A percentile compares a stretch with the other conserved stretches of the same genome.
These are phyloP conservation scores for Hylyphantes graminicola DNA, from an alignment of 1,140 invertebrate genomes.

Conservation along the genomic window DNA sequence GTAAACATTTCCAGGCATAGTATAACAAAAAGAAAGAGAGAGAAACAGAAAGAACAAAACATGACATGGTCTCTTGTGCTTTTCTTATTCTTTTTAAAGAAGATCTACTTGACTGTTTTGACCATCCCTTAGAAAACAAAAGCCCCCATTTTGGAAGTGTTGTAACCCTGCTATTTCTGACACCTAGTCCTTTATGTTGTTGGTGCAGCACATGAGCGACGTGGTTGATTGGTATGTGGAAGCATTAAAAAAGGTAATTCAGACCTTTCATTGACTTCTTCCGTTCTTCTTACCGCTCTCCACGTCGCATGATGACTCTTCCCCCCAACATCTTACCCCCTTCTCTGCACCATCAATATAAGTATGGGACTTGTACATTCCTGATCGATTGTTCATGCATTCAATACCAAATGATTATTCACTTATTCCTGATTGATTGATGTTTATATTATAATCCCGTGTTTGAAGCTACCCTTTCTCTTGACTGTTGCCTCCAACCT, in stretches of 20 bases:
- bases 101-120: conserved; percentile 60
- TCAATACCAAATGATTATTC: no score
- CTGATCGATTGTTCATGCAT: no score
- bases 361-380: background rate
- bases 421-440: no score
- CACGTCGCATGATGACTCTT: conserved; percentile 46
- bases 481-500: no score
- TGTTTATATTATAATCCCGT: no score
- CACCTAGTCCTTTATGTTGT: conserved; percentile 62
- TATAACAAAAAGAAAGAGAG: background rate
- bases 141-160: conserved; percentile 55
- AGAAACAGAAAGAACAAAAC: conserved; percentile 17
- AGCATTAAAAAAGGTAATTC: conserved; percentile 62
- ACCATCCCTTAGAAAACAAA: conserved; percentile 56
- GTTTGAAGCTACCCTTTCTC: no score
- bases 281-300: conserved; percentile 34
- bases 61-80: conserved; percentile 47
- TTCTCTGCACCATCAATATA: conserved; percentile 57
- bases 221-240: conserved; percentile 65
- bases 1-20: conserved; percentile 7
- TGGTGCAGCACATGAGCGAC: conserved; percentile 64
- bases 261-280: conserved; percentile 48
- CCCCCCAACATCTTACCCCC: conserved; percentile 15
- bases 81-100: conserved; percentile 61
- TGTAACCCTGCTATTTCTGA: conserved; percentile 61